phyloP scores from a whole-genome alignment of 2,797 vertebrate genomes.

The Helostoma temminkii region DNA sequence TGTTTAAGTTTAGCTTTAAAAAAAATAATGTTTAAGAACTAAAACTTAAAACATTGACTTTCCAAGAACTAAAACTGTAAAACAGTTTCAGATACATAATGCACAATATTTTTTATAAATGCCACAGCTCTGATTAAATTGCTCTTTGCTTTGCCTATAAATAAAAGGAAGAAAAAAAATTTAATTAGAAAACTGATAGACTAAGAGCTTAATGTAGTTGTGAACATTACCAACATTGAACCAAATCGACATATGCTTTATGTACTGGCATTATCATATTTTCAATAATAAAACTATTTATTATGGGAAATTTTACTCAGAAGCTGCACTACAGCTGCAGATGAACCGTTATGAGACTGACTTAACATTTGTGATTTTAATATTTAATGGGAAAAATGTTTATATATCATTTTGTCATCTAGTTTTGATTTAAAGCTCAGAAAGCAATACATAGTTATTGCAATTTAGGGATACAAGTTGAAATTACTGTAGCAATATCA shows the following conservation, averaged over 20 bases:
- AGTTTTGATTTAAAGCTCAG: neutral
- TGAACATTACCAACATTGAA: constrained; percentile 1
- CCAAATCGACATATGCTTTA: neutral
- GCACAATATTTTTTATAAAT: constrained; percentile 3
- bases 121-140: neutral
- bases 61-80: neutral
- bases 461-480: neutral
- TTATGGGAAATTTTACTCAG: neutral
- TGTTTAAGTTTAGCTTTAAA: constrained; percentile 17
- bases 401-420: neutral
- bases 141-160: neutral
- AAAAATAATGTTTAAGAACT: constrained; percentile 2
- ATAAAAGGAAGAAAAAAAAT: neutral
- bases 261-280: neutral
- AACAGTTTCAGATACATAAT: neutral
- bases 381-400: neutral
- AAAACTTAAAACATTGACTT: neutral
- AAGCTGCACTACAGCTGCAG: neutral
- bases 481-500: too few species aligned
- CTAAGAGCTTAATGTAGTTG: neutral
- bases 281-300: constrained; percentile 7
- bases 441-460: neutral
- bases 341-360: neutral
- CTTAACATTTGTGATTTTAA: neutral
- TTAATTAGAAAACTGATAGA: neutral